Percentiles rank a stretch among this genome's conserved stretches.
Evolutionary conservation across 2,797 vertebrate genomes (phyloP).

Genomic region (Hippopotamyrus pictus): DNA sequence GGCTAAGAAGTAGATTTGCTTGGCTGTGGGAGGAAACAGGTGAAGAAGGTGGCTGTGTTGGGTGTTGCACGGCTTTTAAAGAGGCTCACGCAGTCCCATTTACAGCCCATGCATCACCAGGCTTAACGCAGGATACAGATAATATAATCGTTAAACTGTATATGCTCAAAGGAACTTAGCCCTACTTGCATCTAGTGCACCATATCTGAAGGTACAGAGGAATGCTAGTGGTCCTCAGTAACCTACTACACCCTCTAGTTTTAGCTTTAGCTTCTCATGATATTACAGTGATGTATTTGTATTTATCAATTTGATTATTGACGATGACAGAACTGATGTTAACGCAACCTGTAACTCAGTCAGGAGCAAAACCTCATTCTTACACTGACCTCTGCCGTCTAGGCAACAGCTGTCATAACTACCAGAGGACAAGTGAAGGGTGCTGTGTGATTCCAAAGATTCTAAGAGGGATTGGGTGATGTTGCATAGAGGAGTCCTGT

Average conservation of each 20-base stretch:
- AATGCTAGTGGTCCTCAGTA: neutral
- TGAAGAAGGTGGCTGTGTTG: neutral
- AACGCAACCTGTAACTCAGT: neutral
- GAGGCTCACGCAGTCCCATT: neutral
- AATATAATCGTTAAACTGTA: neutral
- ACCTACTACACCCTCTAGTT: neutral
- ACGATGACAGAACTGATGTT: neutral
- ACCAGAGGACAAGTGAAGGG: neutral
- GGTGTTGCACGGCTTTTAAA: neutral
- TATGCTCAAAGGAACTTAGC: neutral
- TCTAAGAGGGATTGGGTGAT: neutral
- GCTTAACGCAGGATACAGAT: neutral
- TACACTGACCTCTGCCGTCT: neutral
- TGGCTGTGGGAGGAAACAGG: neutral
- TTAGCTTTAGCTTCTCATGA: neutral
- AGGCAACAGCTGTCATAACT: neutral
- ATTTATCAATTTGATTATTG: neutral
- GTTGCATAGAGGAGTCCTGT: neutral
- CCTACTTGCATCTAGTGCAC: neutral
- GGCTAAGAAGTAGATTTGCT: constrained; percentile 71
- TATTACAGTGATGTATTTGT: neutral
- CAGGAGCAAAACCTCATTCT: neutral
- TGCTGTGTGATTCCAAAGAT: neutral
- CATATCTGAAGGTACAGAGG: neutral
- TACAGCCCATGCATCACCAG: neutral